phyloP scores from a whole-genome alignment of 1,140 invertebrate species.

The Cotesia typhae region DNA sequence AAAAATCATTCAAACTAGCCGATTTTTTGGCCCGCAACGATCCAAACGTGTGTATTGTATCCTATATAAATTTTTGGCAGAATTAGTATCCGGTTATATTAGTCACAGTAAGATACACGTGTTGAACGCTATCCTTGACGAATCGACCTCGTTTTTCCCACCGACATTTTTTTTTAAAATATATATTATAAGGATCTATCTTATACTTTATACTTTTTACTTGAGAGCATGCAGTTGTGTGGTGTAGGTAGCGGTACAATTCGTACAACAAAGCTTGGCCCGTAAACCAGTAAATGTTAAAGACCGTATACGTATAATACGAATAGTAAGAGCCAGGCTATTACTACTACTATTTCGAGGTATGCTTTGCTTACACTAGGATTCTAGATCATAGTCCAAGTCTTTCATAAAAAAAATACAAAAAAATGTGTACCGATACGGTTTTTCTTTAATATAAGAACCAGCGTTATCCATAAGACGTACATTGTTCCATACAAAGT shows the following conservation, averaged over 20 bases:
- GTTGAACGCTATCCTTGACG: conserved; percentile 56
- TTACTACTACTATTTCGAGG: no score
- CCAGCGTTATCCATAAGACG: neutral
- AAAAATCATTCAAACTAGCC: no score
- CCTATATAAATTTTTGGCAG: neutral
- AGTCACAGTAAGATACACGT: conserved; percentile 59
- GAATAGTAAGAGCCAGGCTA: no score
- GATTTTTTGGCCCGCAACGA: no score
- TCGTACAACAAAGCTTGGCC: no score
- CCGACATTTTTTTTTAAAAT: conserved; percentile 16
- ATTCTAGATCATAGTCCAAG: no score
- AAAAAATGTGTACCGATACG: conserved; percentile 6
- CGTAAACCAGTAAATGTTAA: no score
- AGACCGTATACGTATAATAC: no score
- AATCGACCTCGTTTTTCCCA: conserved; percentile 61
- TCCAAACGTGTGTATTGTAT: no score
- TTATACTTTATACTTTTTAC: neutral
- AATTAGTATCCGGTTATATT: conserved; percentile 62
- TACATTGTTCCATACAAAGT: conserved; percentile 7
- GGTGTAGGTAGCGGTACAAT: no score
- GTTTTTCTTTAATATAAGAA: conserved; percentile 1
- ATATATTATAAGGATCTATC: neutral
- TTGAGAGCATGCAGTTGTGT: neutral
- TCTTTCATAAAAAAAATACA: neutral
- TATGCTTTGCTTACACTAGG: neutral